These are phyloP conservation scores for Bembecia ichneumoniformis DNA, from an alignment of 2,888 invertebrate species.

Conservation along the genomic window DNA sequence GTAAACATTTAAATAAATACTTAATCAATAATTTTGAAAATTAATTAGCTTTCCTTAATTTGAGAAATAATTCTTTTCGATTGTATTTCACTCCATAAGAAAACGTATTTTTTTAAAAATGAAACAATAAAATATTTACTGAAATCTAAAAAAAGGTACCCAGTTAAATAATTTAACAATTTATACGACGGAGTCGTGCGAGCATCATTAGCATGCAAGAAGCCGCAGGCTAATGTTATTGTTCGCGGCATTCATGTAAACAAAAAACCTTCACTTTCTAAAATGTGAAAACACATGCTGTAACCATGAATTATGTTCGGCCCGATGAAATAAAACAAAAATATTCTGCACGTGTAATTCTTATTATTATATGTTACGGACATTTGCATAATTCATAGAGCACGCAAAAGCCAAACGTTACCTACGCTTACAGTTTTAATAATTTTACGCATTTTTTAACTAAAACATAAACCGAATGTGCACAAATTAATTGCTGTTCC, in stretches of 20 bases:
- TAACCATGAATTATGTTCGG: constrained; percentile 38
- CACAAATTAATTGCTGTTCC: constrained; percentile 24
- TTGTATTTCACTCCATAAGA: no score
- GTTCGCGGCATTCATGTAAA: constrained; percentile 38
- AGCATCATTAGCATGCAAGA: background rate
- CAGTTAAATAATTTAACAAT: no score
- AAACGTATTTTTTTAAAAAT: no score
- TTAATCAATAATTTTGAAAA: no score
- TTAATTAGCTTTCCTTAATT: no score
- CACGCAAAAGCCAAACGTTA: constrained; percentile 3
- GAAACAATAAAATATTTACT: no score
- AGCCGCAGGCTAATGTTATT: constrained; percentile 2
- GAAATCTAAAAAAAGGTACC: no score
- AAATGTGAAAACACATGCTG: constrained; percentile 45
- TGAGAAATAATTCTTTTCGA: no score
- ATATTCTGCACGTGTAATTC: no score
- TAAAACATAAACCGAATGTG: constrained; percentile 10
- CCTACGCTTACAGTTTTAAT: constrained; percentile 7
- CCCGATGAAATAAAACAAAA: background rate
- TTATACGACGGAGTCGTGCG: background rate
- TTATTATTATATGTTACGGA: no score
- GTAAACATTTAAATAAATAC: no score
- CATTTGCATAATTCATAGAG: background rate
- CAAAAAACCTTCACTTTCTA: constrained; percentile 64
- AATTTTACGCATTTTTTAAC: constrained; percentile 11